These are phyloP conservation scores for Lingula anatina DNA, from an alignment of 2,888 invertebrate genomes.

Conservation along the genomic window DNA sequence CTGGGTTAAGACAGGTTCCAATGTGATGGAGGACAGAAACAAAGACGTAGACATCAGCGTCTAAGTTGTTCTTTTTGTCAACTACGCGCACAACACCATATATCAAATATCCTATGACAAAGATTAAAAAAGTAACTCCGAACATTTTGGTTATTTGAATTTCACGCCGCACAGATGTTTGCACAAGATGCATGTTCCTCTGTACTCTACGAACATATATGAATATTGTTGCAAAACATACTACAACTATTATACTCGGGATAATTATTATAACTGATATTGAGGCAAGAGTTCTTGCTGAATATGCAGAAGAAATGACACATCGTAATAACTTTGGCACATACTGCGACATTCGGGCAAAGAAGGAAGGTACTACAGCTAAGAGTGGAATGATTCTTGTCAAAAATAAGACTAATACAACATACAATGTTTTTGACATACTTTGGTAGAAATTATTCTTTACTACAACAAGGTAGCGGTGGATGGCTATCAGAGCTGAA, in stretches of 20 bases:
- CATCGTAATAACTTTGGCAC: constrained; percentile 42
- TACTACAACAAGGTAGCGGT: constrained; percentile 45
- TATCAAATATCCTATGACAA: constrained; percentile 45
- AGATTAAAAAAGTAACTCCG: constrained; percentile 46
- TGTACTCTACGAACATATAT: constrained; percentile 38
- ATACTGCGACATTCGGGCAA: constrained; percentile 41
- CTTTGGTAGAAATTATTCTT: constrained; percentile 44
- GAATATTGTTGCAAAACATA: constrained; percentile 46
- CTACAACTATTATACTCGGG: constrained; percentile 42
- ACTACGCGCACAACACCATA: constrained; percentile 44
- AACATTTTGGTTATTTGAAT: constrained; percentile 52
- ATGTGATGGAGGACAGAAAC: constrained; percentile 47
- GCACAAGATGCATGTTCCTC: constrained; percentile 34
- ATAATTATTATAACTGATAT: constrained; percentile 41
- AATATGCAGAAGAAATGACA: constrained; percentile 36
- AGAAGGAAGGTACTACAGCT: constrained; percentile 37
- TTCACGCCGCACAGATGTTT: too few species aligned
- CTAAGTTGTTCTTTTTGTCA: constrained; percentile 33
- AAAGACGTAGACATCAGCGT: constrained; percentile 44
- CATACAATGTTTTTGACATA: constrained; percentile 43
- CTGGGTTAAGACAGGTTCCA: constrained; percentile 43
- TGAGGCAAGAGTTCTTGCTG: constrained; percentile 37
- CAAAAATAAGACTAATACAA: constrained; percentile 38
- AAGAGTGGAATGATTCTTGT: constrained; percentile 41
- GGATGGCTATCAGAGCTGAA: constrained; percentile 45